phyloP scores from a whole-genome alignment of 2,113 vertebrate genomes.

The Prionailurus viverrinus region DNA sequence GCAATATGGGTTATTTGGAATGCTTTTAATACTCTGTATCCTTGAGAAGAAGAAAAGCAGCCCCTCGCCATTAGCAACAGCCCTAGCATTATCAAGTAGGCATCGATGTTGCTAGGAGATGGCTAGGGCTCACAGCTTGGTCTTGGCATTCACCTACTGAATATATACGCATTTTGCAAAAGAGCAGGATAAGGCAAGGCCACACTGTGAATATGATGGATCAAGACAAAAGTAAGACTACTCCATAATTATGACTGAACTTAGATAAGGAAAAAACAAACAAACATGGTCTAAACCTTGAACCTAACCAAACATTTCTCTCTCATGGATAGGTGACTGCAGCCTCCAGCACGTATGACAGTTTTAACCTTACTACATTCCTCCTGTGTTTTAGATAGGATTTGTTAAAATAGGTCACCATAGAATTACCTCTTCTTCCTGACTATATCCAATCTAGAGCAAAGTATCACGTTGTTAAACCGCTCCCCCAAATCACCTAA shows the following conservation, averaged over 20 bases:
- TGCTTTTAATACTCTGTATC: not conserved
- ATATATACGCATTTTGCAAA: not conserved
- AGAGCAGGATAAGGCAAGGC: not conserved
- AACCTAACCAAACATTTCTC: not conserved
- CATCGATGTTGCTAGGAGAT: not conserved
- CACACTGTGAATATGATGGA: not conserved
- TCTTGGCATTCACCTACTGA: not conserved
- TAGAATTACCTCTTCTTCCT: not conserved
- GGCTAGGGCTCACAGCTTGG: not conserved
- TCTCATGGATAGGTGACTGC: not conserved
- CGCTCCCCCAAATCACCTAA: not conserved
- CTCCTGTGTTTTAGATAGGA: not conserved
- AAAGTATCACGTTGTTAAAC: not conserved
- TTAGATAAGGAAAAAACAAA: not conserved
- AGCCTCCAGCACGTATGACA: not conserved
- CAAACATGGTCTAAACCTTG: not conserved
- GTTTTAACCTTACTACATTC: not conserved
- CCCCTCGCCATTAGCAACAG: not conserved
- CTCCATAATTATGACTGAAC: not conserved
- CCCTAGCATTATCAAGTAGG: not conserved
- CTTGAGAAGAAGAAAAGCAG: not conserved
- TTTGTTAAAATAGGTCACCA: not conserved
- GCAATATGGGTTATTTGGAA: not conserved
- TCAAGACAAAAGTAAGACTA: not conserved
- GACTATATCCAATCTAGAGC: not conserved